These are phyloP conservation scores for Palythoa heliodiscus DNA, from an alignment of 92 coral and sea anemone genomes.

Conservation along the genomic window DNA sequence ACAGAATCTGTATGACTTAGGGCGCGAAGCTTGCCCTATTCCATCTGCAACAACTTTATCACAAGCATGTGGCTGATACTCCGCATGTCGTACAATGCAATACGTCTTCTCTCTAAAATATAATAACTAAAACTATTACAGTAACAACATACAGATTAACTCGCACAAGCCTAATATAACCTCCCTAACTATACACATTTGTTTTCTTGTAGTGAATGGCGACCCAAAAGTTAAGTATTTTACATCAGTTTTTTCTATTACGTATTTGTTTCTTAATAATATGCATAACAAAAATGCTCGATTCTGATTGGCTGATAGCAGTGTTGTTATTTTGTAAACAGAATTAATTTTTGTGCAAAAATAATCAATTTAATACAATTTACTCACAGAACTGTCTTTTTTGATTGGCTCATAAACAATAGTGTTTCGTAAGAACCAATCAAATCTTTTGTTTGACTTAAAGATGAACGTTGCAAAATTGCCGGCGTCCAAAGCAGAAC, in stretches of 20 bases:
- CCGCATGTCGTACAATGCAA: not conserved
- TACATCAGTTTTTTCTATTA: not conserved
- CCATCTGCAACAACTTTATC: not conserved
- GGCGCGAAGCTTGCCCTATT: not conserved
- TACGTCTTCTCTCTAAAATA: not conserved
- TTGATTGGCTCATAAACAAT: no score
- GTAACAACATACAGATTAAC: conserved; percentile 3
- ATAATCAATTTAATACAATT: no score
- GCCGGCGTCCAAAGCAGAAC: no score
- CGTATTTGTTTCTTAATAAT: not conserved
- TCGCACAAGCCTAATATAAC: not conserved
- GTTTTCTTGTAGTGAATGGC: conserved; percentile 38
- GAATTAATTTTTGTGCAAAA: no score
- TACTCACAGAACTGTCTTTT: no score
- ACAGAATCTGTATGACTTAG: no score
- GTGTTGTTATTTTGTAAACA: no score
- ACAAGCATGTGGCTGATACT: not conserved
- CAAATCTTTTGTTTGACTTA: no score
- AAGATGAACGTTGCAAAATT: no score
- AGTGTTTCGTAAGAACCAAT: no score
- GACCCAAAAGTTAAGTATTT: conserved; percentile 47
- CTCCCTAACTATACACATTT: not conserved
- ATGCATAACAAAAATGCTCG: no score
- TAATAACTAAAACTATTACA: not conserved
- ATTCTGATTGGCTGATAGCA: no score